These are phyloP conservation scores for Hiodon alosoides DNA, from an alignment of 2,113 vertebrate species.

Conservation along the genomic window DNA sequence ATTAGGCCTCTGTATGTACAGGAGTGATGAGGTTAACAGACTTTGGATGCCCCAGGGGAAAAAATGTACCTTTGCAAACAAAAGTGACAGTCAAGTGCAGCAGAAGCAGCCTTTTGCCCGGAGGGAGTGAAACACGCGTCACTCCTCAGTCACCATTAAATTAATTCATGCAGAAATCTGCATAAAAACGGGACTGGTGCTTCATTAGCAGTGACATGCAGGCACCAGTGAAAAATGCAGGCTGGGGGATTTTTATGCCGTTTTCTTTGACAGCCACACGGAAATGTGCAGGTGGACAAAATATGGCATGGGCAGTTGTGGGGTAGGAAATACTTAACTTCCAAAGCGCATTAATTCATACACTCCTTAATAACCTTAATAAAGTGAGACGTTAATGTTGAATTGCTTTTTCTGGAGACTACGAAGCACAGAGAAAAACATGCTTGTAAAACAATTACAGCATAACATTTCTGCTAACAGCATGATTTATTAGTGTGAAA, in stretches of 20 bases:
- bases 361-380: no score
- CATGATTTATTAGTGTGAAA: neutral
- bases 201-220: conserved; percentile 41
- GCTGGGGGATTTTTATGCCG: conserved; percentile 32
- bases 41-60: conserved; percentile 32
- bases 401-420: neutral
- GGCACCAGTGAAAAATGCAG: conserved; percentile 50
- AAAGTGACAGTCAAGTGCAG: conserved; percentile 38
- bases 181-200: conserved; percentile 39
- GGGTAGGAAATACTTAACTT: conserved; percentile 15
- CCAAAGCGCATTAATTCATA: conserved; percentile 29
- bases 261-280: conserved; percentile 40
- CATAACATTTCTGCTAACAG: neutral
- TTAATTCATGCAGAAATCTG: conserved; percentile 54
- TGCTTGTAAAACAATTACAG: neutral
- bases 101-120: conserved; percentile 53
- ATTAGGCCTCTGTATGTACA: neutral
- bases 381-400: neutral
- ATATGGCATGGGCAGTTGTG: neutral
- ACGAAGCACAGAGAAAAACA: neutral
- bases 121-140: conserved; percentile 54
- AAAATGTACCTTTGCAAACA: conserved; percentile 45
- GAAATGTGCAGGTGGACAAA: conserved; percentile 24
- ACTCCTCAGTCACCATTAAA: conserved; percentile 62
- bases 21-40: no score